Evolutionary conservation across 2,797 vertebrate species (phyloP), one percentile per base, ranked within the genome.

Genomic region (Dendrocincla tyrannina): DNA sequence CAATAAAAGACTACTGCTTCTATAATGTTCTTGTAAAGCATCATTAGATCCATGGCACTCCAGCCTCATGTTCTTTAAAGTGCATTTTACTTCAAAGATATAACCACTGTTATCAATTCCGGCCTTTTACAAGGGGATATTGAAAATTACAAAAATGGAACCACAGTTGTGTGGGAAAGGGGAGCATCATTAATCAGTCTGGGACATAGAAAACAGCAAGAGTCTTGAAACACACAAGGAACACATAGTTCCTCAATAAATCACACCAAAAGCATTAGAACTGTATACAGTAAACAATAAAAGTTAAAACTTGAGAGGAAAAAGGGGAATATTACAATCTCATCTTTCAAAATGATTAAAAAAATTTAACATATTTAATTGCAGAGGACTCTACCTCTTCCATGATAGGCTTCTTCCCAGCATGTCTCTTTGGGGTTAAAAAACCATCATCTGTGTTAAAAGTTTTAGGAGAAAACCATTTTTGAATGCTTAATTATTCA

Each of bases 1-100:
- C 44, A 98, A 91, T 33, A 89, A 80, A 95, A 88, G 47, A 69
- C 15, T 58, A 24, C 7, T 68, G 86, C 13, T 95, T 78, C 82
- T 41, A 35, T 46, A 37, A 88, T 17, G 56, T 62, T 76, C 78
- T 93, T 78, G 47, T n/a, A 76, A 64, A 63, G 49, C n/a, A 85
- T 41, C 35, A 39, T 44, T 35, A 86, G 11, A 59, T 37, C 27
- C 64, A 23, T 2, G 32, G 35, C 49, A 91, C 17, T 63, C 64
- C 35, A 87, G 39, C 42, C 56, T 85, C 85, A 74, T 22, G 11
- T 39, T 82, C 28, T 39, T 64, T 78, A 88, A 93, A 92, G 35
- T 22, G 8, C 68, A 76, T 83, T 91, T 58, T 77, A 84, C 17
- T 75, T 93, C 41, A 91, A 95, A 96, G 81, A 76, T 44, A 87